phyloP scores from a whole-genome alignment of 2,797 vertebrate genomes.

The Crenuchus spilurus region DNA sequence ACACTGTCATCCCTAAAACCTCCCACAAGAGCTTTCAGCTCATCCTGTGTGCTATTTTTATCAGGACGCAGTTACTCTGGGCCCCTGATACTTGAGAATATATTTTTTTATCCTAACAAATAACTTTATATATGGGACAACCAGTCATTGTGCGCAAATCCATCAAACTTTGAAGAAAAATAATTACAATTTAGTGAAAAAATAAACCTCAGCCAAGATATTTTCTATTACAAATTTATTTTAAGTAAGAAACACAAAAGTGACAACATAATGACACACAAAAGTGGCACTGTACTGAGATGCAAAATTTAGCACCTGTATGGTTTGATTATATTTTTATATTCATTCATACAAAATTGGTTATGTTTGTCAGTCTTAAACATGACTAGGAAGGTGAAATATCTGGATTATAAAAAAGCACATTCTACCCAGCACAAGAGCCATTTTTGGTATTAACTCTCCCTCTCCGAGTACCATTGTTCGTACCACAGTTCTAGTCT shows the following conservation, averaged over 20 bases:
- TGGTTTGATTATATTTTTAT: constrained; percentile 57
- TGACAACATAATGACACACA: constrained; percentile 68
- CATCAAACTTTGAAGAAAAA: constrained; percentile 3
- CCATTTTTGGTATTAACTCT: constrained; percentile 45
- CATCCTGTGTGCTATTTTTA: too few relatives aligned
- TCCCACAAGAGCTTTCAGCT: too few relatives aligned
- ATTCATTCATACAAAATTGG: constrained; percentile 50
- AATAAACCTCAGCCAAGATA: not conserved
- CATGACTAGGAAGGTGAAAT: constrained; percentile 44
- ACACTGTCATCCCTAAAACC: too few relatives aligned
- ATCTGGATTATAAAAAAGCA: constrained; percentile 36
- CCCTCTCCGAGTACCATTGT: constrained; percentile 35
- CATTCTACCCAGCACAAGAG: constrained; percentile 47
- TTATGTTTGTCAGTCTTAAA: constrained; percentile 44
- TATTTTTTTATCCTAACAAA: too few relatives aligned
- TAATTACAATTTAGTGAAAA: not conserved
- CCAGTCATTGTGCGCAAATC: too few relatives aligned
- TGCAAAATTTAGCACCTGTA: constrained; percentile 57
- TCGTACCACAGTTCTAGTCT: constrained; percentile 30
- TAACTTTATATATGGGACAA: too few relatives aligned
- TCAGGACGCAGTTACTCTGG: too few relatives aligned
- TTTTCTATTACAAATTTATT: constrained; percentile 76
- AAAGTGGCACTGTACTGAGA: constrained; percentile 65
- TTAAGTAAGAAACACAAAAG: constrained; percentile 73
- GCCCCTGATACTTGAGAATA: too few relatives aligned